Conservation (phyloP, 2,797 vertebrate genomes). For the Serranus cabrilla region DNA sequence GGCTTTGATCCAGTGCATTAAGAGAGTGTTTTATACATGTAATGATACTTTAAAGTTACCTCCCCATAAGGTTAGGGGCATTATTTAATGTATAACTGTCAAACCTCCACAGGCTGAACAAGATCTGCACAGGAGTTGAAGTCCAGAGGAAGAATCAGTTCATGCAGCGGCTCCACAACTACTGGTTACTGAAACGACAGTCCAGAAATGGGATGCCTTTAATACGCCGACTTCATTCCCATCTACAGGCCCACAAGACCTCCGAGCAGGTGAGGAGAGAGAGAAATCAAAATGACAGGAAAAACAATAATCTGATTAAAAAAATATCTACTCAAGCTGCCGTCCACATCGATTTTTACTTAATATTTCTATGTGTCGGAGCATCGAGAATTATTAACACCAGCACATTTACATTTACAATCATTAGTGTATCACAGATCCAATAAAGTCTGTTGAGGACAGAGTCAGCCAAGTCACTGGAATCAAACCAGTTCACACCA, state of each 20-base stretch:
- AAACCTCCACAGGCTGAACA: slow-evolving; percentile 90
- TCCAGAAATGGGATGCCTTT: slow-evolving; percentile 96
- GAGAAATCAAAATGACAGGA: background rate
- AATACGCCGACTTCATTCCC: slow-evolving; percentile 95
- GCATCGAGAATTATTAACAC: background rate
- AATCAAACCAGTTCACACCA: slow-evolving; percentile 39
- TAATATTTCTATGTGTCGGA: background rate
- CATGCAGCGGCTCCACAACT: slow-evolving; percentile 98
- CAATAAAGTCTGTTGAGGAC: slow-evolving; percentile 6
- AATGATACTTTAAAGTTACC: background rate
- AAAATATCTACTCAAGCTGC: background rate
- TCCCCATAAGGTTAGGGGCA: background rate
- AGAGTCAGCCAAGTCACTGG: slow-evolving; percentile 9
- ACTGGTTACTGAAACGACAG: slow-evolving; percentile 98
- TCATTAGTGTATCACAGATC: slow-evolving; percentile 1
- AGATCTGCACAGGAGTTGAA: slow-evolving; percentile 95
- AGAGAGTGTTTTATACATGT: background rate
- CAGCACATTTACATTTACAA: slow-evolving; percentile 7
- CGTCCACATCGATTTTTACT: background rate
- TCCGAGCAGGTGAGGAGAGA: slow-evolving; percentile 89
- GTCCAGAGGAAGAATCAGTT: slow-evolving; percentile 98
- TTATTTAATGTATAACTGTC: slow-evolving; percentile 2
- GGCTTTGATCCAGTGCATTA: slow-evolving; percentile 1
- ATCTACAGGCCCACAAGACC: slow-evolving; percentile 92
- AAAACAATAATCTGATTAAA: background rate